Conservation (phyloP, 2,888 invertebrate genomes). For the Harpagoxenus sublaevis region DNA sequence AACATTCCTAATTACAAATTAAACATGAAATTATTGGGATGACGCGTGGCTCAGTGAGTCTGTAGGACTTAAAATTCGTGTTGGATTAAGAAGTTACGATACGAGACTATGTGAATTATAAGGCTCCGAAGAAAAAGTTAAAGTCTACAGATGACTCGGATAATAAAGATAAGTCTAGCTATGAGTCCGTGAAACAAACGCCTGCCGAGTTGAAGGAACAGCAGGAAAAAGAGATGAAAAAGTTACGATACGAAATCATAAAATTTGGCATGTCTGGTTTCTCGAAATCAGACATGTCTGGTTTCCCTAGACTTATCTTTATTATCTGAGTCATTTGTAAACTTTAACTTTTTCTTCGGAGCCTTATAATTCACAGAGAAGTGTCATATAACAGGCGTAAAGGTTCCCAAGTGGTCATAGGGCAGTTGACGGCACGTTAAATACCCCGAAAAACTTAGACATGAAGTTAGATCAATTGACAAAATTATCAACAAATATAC, state of each 20-base stretch:
- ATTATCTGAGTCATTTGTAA: conserved; percentile 13
- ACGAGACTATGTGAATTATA: conserved; percentile 74
- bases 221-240: conserved; percentile 91
- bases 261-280: conserved; percentile 92
- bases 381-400: no score
- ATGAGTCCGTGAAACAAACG: background rate
- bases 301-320: conserved; percentile 86
- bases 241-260: conserved; percentile 93
- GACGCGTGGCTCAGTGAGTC: no score
- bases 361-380: conserved; percentile 72
- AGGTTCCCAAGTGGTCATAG: no score
- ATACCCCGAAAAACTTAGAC: no score
- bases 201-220: conserved; percentile 77
- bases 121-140: conserved; percentile 70
- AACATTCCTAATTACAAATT: no score
- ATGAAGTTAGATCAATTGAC: background rate
- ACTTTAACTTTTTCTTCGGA: conserved; percentile 68
- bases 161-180: conserved; percentile 25
- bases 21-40: no score
- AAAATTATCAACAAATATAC: conserved; percentile 9
- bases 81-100: no score
- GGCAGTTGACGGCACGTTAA: no score
- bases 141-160: conserved; percentile 21
- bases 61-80: no score
- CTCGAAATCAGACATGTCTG: no score